These are phyloP conservation scores for Phyllostomus hastatus DNA, from an alignment of 2,113 vertebrate species.

Conservation along the genomic window DNA sequence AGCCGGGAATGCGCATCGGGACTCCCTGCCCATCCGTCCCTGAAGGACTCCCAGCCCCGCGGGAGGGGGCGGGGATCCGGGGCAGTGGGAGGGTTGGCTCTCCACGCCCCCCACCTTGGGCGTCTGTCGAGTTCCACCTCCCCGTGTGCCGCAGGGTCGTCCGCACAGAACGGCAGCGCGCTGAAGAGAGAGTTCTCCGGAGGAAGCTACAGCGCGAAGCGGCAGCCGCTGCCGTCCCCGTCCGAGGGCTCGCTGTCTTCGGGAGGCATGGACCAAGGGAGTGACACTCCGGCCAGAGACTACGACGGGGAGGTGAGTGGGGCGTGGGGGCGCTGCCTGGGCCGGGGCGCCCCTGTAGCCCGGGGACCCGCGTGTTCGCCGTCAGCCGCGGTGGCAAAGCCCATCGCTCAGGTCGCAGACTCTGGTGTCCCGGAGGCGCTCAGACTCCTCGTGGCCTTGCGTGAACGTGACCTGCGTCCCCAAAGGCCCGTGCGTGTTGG, in stretches of 20 bases:
- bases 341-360: too few relatives aligned
- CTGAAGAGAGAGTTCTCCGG: constrained; percentile 93
- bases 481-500: background rate
- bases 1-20: background rate
- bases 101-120: background rate
- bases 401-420: background rate
- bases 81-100: background rate
- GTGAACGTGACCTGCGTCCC: background rate
- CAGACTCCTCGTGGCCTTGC: background rate
- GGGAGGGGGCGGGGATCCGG: too few relatives aligned
- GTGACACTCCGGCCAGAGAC: constrained; percentile 91
- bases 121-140: background rate
- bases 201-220: constrained; percentile 91
- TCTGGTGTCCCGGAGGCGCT: background rate
- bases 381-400: background rate
- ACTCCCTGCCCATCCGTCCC: background rate
- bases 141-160: constrained; percentile 80
- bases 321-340: rapidly evolving
- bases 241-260: constrained; percentile 97
- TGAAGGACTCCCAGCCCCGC: rapidly evolving
- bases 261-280: constrained; percentile 92
- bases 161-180: constrained; percentile 95
- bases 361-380: rapidly evolving
- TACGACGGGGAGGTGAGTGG: constrained; percentile 94
- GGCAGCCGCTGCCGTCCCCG: constrained; percentile 94